phyloP scores from a whole-genome alignment of 2,797 vertebrate genomes.

The Anabacerthia variegaticeps region DNA sequence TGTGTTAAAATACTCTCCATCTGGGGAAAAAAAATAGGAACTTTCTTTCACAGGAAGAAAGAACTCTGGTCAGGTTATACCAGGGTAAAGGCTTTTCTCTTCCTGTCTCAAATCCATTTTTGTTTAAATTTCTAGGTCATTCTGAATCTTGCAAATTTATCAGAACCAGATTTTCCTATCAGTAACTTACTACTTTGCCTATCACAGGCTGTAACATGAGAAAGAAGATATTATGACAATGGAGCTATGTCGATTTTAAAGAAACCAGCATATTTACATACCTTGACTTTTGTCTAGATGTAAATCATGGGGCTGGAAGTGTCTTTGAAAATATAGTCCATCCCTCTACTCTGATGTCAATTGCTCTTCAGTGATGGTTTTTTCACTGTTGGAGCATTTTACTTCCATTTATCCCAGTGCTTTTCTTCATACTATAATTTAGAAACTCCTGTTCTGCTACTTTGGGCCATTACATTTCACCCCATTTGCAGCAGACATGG shows the following conservation, averaged over 20 bases:
- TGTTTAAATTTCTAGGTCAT: neutral
- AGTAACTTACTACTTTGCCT: neutral
- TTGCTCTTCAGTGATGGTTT: neutral
- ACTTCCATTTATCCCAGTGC: neutral
- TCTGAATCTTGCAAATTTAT: neutral
- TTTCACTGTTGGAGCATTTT: neutral
- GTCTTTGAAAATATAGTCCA: neutral
- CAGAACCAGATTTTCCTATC: neutral
- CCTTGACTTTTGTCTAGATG: neutral
- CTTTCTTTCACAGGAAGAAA: neutral
- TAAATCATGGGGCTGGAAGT: neutral
- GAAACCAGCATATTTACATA: neutral
- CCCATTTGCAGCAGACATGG: neutral
- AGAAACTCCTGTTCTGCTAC: neutral
- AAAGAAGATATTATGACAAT: neutral
- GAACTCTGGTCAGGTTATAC: neutral
- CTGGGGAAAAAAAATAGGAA: neutral
- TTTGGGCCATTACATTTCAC: neutral
- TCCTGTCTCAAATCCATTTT: neutral
- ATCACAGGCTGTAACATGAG: neutral
- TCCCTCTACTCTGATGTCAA: neutral
- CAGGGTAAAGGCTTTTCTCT: neutral
- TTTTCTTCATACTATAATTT: neutral
- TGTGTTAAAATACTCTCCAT: neutral
- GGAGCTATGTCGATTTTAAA: neutral